Conservation (phyloP, 2,797 vertebrate species). For the Channallabes apus region DNA sequence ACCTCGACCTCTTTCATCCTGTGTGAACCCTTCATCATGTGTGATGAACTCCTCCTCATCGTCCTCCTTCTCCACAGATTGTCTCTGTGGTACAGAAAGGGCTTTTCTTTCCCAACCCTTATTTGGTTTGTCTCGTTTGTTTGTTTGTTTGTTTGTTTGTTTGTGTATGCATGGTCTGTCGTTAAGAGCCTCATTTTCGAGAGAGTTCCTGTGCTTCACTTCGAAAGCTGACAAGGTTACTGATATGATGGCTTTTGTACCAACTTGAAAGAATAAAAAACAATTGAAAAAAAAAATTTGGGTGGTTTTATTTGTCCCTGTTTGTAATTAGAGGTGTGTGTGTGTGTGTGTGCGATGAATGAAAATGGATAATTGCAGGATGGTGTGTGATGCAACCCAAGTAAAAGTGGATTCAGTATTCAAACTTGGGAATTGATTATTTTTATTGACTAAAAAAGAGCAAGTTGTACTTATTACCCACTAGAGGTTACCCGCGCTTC, state of each 20-base stretch:
- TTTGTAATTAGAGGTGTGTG: neutral
- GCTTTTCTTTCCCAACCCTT: constrained; percentile 57
- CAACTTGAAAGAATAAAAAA: constrained; percentile 80
- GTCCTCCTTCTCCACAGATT: constrained; percentile 1
- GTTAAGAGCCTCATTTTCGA: constrained; percentile 19
- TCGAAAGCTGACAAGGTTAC: constrained; percentile 70
- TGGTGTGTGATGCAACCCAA: neutral
- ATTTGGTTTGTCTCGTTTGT: neutral
- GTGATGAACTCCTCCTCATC: no score
- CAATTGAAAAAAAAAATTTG: constrained; percentile 48
- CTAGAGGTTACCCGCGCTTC: no score
- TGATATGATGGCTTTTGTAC: constrained; percentile 77
- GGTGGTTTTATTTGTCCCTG: neutral
- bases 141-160: constrained; percentile 33
- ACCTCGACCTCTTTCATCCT: constrained; percentile 49
- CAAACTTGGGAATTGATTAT: neutral
- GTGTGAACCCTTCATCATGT: neutral
- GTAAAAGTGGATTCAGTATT: neutral
- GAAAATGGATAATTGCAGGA: neutral
- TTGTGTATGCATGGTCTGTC: constrained; percentile 37
- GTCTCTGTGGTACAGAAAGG: constrained; percentile 62
- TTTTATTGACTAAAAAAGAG: neutral
- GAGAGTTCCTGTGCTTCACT: constrained; percentile 6
- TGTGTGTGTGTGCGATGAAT: neutral
- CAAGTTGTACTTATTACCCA: no score